phyloP scores from a whole-genome alignment of 1,140 invertebrate genomes.

The Conopomorpha cramerella region DNA sequence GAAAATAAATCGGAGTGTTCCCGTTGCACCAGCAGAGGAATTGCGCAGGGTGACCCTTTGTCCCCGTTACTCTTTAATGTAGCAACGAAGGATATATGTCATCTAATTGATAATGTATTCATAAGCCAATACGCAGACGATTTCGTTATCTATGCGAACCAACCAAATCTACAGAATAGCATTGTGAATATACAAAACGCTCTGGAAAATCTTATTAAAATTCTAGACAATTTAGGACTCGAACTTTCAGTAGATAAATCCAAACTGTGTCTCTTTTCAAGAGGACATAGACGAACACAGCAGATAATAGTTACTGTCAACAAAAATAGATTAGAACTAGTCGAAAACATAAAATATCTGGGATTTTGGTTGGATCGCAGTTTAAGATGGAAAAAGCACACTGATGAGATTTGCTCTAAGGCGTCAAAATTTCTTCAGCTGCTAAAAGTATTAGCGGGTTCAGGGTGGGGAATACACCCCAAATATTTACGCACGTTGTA shows the following conservation, averaged over 20 bases:
- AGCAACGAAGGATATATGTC: conserved; percentile 7
- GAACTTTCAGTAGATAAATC: conserved; percentile 9
- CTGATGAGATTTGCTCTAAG: conserved; percentile 1
- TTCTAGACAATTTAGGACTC: conserved; percentile 8
- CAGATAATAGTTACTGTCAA: no score
- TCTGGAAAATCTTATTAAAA: conserved; percentile 4
- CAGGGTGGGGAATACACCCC: background rate
- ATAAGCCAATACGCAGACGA: conserved; percentile 15
- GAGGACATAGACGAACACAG: conserved; percentile 5
- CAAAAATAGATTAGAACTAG: no score
- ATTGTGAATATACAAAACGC: conserved; percentile 5
- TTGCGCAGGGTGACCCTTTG: conserved; percentile 17
- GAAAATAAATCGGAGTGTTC: conserved; percentile 1
- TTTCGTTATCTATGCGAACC: conserved; percentile 9
- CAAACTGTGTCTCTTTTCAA: conserved; percentile 11
- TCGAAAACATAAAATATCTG: conserved; percentile 2
- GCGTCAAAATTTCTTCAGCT: background rate
- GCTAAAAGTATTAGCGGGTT: background rate
- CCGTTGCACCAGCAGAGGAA: conserved; percentile 6
- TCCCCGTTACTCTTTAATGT: conserved; percentile 17
- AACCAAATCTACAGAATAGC: conserved; percentile 3
- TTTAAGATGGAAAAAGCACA: conserved; percentile 1
- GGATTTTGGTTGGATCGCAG: conserved; percentile 2
- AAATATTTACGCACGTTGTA: background rate
- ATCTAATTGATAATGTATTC: conserved; percentile 5